A percentile compares a stretch with the other conserved stretches of the same genome.
Evolutionary conservation across 2,888 invertebrate species (phyloP).

Genomic region (Augochlorella aurata): DNA sequence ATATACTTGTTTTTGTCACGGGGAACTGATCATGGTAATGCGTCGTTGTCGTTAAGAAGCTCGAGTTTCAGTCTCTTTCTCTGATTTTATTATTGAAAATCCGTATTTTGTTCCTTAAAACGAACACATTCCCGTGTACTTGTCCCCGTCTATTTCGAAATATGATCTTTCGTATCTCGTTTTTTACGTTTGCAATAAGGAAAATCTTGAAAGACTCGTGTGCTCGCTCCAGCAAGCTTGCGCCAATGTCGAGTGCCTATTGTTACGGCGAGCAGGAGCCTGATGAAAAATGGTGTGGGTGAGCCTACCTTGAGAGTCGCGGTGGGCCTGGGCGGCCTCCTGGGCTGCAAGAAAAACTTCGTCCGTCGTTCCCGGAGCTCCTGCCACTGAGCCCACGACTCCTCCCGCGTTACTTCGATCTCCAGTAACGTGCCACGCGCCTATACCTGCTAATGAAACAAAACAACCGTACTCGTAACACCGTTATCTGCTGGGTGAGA

Average conservation of each 20-base stretch:
- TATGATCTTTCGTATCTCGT: not conserved
- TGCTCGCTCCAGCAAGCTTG: not conserved
- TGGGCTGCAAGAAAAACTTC: constrained; percentile 93
- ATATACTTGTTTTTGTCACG: not conserved
- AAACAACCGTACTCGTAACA: constrained; percentile 52
- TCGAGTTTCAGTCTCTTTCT: not conserved
- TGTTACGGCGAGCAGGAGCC: constrained; percentile 76
- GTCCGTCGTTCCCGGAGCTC: constrained; percentile 83
- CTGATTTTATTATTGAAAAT: not conserved
- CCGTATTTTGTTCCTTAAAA: not conserved
- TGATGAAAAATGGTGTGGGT: constrained; percentile 80
- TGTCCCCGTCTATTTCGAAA: not conserved
- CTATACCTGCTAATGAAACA: constrained; percentile 86
- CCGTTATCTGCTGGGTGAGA: not conserved
- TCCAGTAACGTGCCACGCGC: constrained; percentile 92
- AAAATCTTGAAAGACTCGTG: not conserved
- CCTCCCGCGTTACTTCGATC: constrained; percentile 86
- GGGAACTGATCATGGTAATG: not conserved
- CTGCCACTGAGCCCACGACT: constrained; percentile 77
- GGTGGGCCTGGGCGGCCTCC: constrained; percentile 89
- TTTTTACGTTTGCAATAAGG: not conserved
- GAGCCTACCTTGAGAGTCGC: constrained; percentile 96
- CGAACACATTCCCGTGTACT: not conserved
- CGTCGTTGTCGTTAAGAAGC: constrained; percentile 48
- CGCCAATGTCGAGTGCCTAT: constrained; percentile 73